Evolutionary conservation across 1,140 invertebrate species (phyloP).

Genomic region (Goniozus legneri): DNA sequence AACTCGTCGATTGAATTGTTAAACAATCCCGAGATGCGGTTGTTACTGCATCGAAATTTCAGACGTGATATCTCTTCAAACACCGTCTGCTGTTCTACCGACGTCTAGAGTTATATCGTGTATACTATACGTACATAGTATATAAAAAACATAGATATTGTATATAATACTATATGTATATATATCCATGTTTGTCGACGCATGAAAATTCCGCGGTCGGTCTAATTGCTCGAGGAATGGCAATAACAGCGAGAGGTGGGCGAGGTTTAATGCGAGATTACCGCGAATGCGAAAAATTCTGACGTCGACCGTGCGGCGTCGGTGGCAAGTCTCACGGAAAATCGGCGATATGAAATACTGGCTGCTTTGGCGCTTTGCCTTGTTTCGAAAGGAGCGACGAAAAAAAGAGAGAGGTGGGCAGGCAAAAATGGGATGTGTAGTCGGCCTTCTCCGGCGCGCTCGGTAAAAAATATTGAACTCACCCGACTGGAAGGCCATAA

Average conservation of each 20-base stretch:
- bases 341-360: conserved; percentile 50
- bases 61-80: too few species aligned
- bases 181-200: too few species aligned
- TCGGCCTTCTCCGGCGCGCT: conserved; percentile 22
- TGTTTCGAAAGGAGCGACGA: conserved; percentile 21
- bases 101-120: too few species aligned
- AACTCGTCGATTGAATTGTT: too few species aligned
- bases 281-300: conserved; percentile 37
- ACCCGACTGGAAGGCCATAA: conserved; percentile 31
- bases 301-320: conserved; percentile 24
- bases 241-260: conserved; percentile 13
- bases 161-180: too few species aligned
- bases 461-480: conserved; percentile 38
- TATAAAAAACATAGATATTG: too few species aligned
- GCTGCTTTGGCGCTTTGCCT: conserved; percentile 23
- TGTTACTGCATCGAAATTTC: too few species aligned
- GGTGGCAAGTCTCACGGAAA: conserved; percentile 51
- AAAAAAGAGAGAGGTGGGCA: conserved; percentile 1
- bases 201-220: too few species aligned
- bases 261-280: conserved; percentile 46
- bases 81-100: too few species aligned
- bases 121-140: too few species aligned
- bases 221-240: conserved; percentile 9
- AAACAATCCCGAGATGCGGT: too few species aligned
- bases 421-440: conserved; percentile 1